Evolutionary conservation across 2,797 vertebrate species (phyloP), one percentile per base, ranked within the genome.

Genomic region (Odontamblyopus rebecca): DNA sequence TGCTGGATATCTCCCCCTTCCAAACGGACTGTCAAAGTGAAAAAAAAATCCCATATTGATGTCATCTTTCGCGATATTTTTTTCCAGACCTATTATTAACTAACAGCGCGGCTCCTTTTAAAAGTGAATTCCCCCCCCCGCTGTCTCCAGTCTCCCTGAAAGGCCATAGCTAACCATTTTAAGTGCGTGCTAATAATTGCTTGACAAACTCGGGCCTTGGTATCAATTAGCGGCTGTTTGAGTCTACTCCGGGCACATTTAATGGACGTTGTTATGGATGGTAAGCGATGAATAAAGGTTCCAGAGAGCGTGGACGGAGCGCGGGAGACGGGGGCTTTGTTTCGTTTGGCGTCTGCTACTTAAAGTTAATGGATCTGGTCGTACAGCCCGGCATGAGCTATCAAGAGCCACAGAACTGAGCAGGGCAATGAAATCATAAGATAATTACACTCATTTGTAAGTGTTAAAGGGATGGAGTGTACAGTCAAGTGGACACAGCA

Each of bases 221-320:
- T 95, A 95, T 96, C 96, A 97, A 97, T 97, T 97, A 97, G 95
- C 94, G 95, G 95, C 95, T 95, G 94, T 96, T 96, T 95, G 93
- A 94, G 95, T 94, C 94, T 72, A 54, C 75, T 67, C 94, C 88
- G 80, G 90, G 94, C 94, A 75, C 82, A 95, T 94, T 95, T 96
- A 96, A 96, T 96, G 94, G 94, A 91, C 93, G 93, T 94, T 94
- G 93, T 95, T 95, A 95, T 88, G 86, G 91, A 93, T 94, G 89
- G 87, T 87, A 87, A 86, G 85, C 72, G 83, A 68, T 83, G 84
- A 81, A 81, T 82, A 88, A 91, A 91, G 88, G 75, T 88, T 85
- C 79, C 74, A 87, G 71, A 92, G 87, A 87, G 85, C 77, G 70
- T 70, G 57, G 69, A 71, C 77, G 66, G 56, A 84, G 83, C 88